A percentile compares a stretch with the other conserved stretches of the same genome.
Evolutionary conservation across 2,888 invertebrate genomes (phyloP).

Genomic region (Agrotis clavis): DNA sequence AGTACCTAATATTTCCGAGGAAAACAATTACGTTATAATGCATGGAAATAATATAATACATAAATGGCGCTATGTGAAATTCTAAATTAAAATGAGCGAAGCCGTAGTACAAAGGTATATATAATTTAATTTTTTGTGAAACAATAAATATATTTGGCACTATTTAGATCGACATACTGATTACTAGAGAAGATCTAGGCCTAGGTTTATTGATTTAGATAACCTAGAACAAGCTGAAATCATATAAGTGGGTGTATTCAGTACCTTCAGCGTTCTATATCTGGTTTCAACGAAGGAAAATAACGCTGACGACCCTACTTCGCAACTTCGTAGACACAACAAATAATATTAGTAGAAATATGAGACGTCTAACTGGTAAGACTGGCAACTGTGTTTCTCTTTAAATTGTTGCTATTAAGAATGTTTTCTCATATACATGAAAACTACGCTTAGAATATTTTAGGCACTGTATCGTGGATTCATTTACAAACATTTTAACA

Average conservation of each 20-base stretch:
- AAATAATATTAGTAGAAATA: constrained; percentile 41
- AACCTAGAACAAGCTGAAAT: not conserved
- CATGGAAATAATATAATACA: too few species aligned
- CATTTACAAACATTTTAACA: too few species aligned
- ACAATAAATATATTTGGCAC: too few species aligned
- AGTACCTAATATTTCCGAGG: too few species aligned
- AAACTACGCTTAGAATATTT: too few species aligned
- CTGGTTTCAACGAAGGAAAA: not conserved
- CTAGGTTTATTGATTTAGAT: not conserved
- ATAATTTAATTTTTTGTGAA: too few species aligned
- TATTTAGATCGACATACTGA: not conserved
- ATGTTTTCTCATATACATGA: not conserved
- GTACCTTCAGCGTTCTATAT: constrained; percentile 8
- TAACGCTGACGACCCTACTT: not conserved
- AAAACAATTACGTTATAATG: too few species aligned
- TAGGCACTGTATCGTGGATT: too few species aligned
- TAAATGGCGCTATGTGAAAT: too few species aligned
- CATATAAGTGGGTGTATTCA: not conserved
- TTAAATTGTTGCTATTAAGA: constrained; percentile 7
- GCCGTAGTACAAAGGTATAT: too few species aligned
- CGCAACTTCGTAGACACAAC: constrained; percentile 39
- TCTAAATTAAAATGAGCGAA: too few species aligned
- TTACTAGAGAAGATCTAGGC: not conserved
- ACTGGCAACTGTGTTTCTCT: constrained; percentile 16
- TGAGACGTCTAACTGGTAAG: constrained; percentile 13